These are phyloP conservation scores for Andrena fulva DNA, from an alignment of 2,888 invertebrate genomes.

Conservation along the genomic window DNA sequence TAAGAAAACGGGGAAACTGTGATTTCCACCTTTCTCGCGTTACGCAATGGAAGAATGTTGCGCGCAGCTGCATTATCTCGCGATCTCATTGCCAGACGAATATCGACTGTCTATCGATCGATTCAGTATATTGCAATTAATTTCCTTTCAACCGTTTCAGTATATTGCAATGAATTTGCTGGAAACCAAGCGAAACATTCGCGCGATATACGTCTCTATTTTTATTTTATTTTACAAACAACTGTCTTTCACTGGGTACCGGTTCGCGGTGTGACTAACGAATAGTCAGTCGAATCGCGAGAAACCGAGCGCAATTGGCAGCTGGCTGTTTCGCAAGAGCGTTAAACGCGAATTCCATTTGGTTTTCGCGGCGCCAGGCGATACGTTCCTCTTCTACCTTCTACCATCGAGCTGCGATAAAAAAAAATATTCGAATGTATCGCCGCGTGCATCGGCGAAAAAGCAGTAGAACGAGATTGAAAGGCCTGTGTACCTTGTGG, in stretches of 20 bases:
- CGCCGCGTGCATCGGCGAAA: not conserved
- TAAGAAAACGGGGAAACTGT: slow-evolving; percentile 4
- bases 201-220: not conserved
- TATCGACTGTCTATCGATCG: slow-evolving; percentile 7
- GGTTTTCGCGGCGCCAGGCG: not conserved
- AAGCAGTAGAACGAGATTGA: slow-evolving; percentile 5
- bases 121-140: slow-evolving; percentile 24
- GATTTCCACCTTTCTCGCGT: slow-evolving; percentile 58
- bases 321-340: slow-evolving; percentile 37
- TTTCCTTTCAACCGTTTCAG: slow-evolving; percentile 4
- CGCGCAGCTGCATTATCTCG: slow-evolving; percentile 30
- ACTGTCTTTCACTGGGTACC: not conserved
- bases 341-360: slow-evolving; percentile 26
- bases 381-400: not conserved
- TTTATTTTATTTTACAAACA: not conserved
- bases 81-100: slow-evolving; percentile 20
- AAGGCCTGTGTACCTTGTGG: not conserved
- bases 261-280: slow-evolving; percentile 10
- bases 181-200: not conserved
- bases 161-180: slow-evolving; percentile 1
- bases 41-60: slow-evolving; percentile 50
- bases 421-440: slow-evolving; percentile 19
- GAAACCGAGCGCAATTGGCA: slow-evolving; percentile 19
- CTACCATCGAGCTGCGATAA: not conserved
- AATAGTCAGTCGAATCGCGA: slow-evolving; percentile 5